Evolutionary conservation across 2,797 vertebrate genomes (phyloP), one percentile per base, ranked within the genome.

Genomic region (Alauda arvensis): DNA sequence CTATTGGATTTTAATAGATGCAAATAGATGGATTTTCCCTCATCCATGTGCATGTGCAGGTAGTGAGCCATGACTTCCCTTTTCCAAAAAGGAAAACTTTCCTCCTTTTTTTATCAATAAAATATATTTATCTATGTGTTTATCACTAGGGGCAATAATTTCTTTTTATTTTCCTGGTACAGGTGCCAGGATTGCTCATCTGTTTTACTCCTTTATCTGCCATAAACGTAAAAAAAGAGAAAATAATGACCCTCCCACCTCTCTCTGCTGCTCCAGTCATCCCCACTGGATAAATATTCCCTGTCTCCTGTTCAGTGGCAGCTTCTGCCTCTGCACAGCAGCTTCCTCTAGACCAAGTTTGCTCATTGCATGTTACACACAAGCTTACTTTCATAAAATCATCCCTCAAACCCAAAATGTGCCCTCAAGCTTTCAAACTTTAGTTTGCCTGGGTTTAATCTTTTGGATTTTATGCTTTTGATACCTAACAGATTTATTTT

Each of bases 21-120:
- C 11, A 49, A 11, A 46, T 18, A 6, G 1, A 13, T 23, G 62
- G 18, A 34, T 52, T 76, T 12, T 37, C 37, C n/a, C 34, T 67
- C 14, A 3, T 15, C n/a, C 45, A 6, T 0, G 1, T 29, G 25
- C 26, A 20, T 0, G 0, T 18, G 59, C 34, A 49, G 34, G 9
- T 49, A 8, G 1, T 37, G 62, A 68, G 43, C 55, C 8, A 0
- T 23, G 34, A 15, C 33, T 72, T 51, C 40, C 14, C 29, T 67
- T 83, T 60, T 6, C 21, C 24, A 16, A 33, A 70, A 40, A 33
- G 28, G 17, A 52, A 55, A 81, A 16, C 10, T 9, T 71, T 45
- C 24, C 10, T 76, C 8, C 8, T 52, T 25, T 66, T 66, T 60
- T 72, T 6, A 25, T 33, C 13, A 10, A 39, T 34, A 24, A 34